Conservation (phyloP, 2,888 invertebrate genomes). For the Nipponacmea schrenckii region DNA sequence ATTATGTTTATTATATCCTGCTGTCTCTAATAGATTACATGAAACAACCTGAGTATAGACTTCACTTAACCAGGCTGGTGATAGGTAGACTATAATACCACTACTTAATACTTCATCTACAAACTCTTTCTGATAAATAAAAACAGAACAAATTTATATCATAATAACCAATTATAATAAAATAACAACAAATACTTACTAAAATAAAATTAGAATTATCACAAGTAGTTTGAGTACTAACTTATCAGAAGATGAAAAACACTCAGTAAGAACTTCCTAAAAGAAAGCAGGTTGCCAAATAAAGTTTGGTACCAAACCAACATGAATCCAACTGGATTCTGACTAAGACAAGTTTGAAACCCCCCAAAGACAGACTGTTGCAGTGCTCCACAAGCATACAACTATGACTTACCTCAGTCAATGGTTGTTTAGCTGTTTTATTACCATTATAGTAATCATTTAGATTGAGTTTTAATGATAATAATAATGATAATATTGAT, state of each 20-base stretch:
- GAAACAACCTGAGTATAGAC: slow-evolving; percentile 87
- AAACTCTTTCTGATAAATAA: slow-evolving; percentile 79
- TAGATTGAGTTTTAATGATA: slow-evolving; percentile 83
- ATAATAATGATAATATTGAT: slow-evolving; percentile 84
- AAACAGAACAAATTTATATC: neutral
- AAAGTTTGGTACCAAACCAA: too few species aligned
- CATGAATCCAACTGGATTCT: too few species aligned
- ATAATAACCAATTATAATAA: slow-evolving; percentile 14
- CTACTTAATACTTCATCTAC: slow-evolving; percentile 92
- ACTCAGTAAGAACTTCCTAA: neutral
- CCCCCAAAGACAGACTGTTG: too few species aligned
- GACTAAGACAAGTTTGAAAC: too few species aligned
- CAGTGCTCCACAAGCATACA: too few species aligned
- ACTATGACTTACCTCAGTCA: slow-evolving; percentile 70
- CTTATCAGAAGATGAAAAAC: neutral
- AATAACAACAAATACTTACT: neutral
- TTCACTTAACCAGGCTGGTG: slow-evolving; percentile 92
- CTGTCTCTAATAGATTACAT: slow-evolving; percentile 77
- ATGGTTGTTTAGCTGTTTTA: slow-evolving; percentile 65
- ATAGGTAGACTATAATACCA: slow-evolving; percentile 90
- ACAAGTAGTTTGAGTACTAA: slow-evolving; percentile 29
- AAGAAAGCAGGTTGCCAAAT: neutral
- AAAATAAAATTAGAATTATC: slow-evolving; percentile 38
- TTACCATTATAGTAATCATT: slow-evolving; percentile 77
- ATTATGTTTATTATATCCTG: slow-evolving; percentile 72